These are phyloP conservation scores for Amblyornis subalaris DNA, from an alignment of 2,113 vertebrate species.

Conservation along the genomic window DNA sequence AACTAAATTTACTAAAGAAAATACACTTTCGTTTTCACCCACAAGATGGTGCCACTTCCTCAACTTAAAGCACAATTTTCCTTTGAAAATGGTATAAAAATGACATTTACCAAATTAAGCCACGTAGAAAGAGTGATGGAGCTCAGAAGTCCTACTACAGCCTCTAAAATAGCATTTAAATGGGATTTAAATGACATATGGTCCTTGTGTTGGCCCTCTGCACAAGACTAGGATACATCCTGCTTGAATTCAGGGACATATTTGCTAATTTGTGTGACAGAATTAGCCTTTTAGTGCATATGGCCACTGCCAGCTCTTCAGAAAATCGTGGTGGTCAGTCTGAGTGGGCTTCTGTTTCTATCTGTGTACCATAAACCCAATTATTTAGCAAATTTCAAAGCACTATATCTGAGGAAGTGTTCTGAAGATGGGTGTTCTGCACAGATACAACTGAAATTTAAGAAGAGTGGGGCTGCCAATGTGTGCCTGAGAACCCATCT, in stretches of 20 bases:
- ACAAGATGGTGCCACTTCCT: conserved; percentile 60
- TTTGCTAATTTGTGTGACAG: background rate
- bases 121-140: background rate
- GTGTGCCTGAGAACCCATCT: background rate
- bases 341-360: background rate
- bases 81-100: background rate
- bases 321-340: background rate
- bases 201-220: background rate
- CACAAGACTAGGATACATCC: background rate
- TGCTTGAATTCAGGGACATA: background rate
- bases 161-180: background rate
- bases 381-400: background rate
- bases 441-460: background rate
- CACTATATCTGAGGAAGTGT: background rate
- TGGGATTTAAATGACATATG: background rate
- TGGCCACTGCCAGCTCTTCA: background rate
- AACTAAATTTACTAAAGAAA: background rate
- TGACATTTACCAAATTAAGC: background rate
- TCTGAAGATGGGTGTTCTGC: background rate
- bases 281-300: background rate
- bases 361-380: background rate
- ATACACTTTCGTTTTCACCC: conserved; percentile 1
- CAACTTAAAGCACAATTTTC: background rate
- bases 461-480: background rate
- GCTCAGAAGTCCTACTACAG: background rate